phyloP scores from a whole-genome alignment of 2,888 invertebrate species.

The Cheilosia variabilis region DNA sequence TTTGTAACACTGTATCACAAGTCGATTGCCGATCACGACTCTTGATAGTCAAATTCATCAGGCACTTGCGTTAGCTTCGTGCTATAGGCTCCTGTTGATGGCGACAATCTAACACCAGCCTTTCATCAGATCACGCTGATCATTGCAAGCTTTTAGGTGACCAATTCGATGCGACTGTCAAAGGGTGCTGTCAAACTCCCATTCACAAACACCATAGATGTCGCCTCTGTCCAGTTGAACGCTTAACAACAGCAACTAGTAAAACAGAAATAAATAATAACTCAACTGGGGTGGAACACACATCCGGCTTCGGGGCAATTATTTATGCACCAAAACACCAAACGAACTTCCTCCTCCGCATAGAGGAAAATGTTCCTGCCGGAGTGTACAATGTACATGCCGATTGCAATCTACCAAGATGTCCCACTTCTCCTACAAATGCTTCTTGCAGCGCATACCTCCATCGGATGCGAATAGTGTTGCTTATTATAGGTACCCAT shows the following conservation, averaged over 20 bases:
- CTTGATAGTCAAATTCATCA: too few species aligned
- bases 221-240: not conserved
- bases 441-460: conserved; percentile 42
- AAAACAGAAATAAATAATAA: not conserved
- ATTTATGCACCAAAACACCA: conserved; percentile 46
- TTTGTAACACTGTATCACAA: too few species aligned
- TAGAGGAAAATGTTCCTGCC: conserved; percentile 6
- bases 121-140: too few species aligned
- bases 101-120: too few species aligned
- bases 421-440: conserved; percentile 66
- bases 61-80: too few species aligned
- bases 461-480: conserved; percentile 49
- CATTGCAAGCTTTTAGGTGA: too few species aligned
- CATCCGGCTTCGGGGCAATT: conserved; percentile 55
- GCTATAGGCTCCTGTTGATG: too few species aligned
- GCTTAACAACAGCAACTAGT: too few species aligned
- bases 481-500: conserved; percentile 33
- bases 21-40: too few species aligned
- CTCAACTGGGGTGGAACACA: conserved; percentile 8
- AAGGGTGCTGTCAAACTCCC: too few species aligned
- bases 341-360: conserved; percentile 21
- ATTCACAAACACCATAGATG: not conserved
- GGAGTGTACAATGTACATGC: not conserved
- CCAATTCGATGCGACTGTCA: too few species aligned
- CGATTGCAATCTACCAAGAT: conserved; percentile 56